phyloP scores from a whole-genome alignment of 2,113 vertebrate species.

The Narcine bancroftii region DNA sequence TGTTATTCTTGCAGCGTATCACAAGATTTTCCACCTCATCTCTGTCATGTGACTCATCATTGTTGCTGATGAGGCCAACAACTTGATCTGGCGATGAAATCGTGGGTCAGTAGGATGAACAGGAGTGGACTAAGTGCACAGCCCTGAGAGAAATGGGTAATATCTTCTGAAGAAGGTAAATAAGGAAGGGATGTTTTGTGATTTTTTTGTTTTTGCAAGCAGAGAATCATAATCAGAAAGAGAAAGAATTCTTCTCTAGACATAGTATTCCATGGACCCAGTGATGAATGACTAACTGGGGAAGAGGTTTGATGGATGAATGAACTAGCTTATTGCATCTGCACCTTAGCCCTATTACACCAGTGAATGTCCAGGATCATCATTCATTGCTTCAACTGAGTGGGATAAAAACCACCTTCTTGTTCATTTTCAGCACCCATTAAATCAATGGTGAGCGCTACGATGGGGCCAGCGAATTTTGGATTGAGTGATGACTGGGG shows the following conservation, averaged over 20 bases:
- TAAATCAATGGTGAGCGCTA: conserved; percentile 15
- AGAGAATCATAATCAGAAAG: not conserved
- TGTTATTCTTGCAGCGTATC: no score
- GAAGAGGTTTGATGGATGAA: not conserved
- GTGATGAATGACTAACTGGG: not conserved
- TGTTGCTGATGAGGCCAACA: no score
- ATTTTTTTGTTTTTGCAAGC: not conserved
- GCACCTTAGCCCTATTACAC: not conserved
- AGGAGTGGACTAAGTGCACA: no score
- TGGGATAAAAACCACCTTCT: not conserved
- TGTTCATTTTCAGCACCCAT: conserved; percentile 5
- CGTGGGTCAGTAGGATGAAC: no score
- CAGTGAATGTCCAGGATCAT: not conserved
- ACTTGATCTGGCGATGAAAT: no score
- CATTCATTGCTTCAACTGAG: conserved; percentile 1
- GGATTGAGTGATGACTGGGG: not conserved
- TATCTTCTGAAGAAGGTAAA: not conserved
- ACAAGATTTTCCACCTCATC: no score
- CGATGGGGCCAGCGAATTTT: not conserved
- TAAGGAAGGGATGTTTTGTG: not conserved
- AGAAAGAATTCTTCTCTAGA: not conserved
- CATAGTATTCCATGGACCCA: not conserved
- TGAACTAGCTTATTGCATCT: not conserved
- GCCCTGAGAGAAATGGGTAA: not conserved
- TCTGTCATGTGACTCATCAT: no score